phyloP scores from a whole-genome alignment of 2,888 invertebrate species.

The Oegoconia quadripuncta region DNA sequence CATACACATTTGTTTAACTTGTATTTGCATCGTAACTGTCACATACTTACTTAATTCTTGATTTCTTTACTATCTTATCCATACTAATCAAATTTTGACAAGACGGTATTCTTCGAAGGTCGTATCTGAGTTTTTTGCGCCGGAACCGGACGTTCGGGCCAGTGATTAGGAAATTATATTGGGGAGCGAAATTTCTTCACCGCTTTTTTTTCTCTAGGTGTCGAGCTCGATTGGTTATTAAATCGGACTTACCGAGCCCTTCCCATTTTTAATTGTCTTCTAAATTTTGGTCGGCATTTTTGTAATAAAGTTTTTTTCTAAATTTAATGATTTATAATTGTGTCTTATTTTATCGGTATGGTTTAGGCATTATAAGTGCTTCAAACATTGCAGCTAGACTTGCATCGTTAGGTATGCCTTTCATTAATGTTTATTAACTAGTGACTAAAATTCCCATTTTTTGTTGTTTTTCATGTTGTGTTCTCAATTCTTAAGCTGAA shows the following conservation, averaged over 20 bases:
- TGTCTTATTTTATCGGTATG: not conserved
- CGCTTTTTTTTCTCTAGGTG: conserved; percentile 55
- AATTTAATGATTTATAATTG: conserved; percentile 10
- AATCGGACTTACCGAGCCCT: conserved; percentile 61
- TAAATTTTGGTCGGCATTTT: conserved; percentile 26
- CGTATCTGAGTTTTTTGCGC: conserved; percentile 62
- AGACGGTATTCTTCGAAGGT: conserved; percentile 49
- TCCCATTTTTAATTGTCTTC: conserved; percentile 58
- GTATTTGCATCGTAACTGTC: too few species aligned
- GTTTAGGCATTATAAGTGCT: too few species aligned
- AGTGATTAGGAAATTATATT: conserved; percentile 77
- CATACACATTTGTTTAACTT: too few species aligned
- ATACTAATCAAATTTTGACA: conserved; percentile 45
- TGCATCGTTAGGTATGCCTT: too few species aligned
- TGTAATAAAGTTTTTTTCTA: too few species aligned
- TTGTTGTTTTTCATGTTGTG: too few species aligned
- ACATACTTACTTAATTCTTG: too few species aligned
- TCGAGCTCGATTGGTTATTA: conserved; percentile 71
- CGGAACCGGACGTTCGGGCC: conserved; percentile 73
- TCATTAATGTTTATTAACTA: too few species aligned
- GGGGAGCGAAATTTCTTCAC: conserved; percentile 31
- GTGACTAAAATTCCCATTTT: too few species aligned
- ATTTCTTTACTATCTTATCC: too few species aligned
- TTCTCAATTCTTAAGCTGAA: too few species aligned
- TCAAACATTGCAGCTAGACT: too few species aligned